A percentile compares a stretch with the other conserved stretches of the same genome.
Conservation (phyloP, 2,888 invertebrate species). For the Chesias legatella region DNA sequence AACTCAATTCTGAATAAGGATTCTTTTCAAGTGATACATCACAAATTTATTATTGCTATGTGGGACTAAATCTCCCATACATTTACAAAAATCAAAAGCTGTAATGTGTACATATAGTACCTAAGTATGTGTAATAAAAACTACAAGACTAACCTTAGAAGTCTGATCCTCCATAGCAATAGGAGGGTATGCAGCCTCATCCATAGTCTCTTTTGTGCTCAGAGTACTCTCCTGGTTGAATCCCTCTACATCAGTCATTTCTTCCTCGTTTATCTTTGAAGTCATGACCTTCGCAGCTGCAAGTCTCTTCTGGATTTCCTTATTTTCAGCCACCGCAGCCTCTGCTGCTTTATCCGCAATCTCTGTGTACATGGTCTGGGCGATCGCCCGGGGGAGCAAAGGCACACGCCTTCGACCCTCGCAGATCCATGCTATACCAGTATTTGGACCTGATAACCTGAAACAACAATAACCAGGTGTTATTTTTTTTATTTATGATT, state of each 20-base stretch:
- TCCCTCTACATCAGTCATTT: conserved; percentile 50
- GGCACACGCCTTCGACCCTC: conserved; percentile 93
- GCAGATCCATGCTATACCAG: conserved; percentile 89
- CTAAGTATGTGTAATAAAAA: too few species aligned
- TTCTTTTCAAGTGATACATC: too few species aligned
- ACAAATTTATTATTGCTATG: too few species aligned
- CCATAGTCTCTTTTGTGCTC: conserved; percentile 48
- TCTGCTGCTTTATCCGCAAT: conserved; percentile 89
- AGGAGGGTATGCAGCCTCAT: conserved; percentile 58
- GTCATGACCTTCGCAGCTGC: conserved; percentile 60
- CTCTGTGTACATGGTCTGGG: conserved; percentile 91
- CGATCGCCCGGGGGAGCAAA: conserved; percentile 89
- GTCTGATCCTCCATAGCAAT: conserved; percentile 73
- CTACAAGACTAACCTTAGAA: conserved; percentile 44
- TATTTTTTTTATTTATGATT: too few species aligned
- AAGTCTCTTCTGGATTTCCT: conserved; percentile 58
- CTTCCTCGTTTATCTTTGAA: conserved; percentile 58
- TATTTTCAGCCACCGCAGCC: conserved; percentile 59
- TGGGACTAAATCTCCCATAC: too few species aligned
- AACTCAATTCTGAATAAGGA: too few species aligned
- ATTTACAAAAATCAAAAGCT: too few species aligned
- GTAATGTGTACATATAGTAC: too few species aligned
- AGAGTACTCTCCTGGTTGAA: conserved; percentile 52
- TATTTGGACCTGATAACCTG: conserved; percentile 85
- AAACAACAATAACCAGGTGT: conserved; percentile 11